Evolutionary conservation across 2,888 invertebrate genomes (phyloP).

Genomic region (Brenthis ino): DNA sequence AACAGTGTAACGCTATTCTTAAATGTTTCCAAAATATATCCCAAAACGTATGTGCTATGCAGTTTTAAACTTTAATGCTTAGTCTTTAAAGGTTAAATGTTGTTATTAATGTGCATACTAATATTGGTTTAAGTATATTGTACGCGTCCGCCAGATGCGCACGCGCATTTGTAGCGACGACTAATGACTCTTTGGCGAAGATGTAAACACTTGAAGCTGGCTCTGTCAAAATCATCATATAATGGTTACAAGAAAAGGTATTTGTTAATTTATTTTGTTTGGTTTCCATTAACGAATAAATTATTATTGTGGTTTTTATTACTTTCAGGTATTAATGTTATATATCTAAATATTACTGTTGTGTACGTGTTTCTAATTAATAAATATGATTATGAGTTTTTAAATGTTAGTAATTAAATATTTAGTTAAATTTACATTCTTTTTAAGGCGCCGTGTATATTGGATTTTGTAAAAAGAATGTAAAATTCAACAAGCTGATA

Average conservation of each 20-base stretch:
- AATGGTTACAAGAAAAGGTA: conserved; percentile 49
- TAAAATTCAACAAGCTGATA: conserved; percentile 22
- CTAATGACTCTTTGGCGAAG: conserved; percentile 77
- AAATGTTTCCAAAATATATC: not conserved
- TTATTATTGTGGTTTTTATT: not conserved
- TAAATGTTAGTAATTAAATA: too few species aligned
- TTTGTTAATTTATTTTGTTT: conserved; percentile 42
- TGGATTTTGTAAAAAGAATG: not conserved
- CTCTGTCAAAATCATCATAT: conserved; percentile 71
- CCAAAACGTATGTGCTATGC: not conserved
- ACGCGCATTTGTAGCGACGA: conserved; percentile 62
- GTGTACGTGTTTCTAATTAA: too few species aligned
- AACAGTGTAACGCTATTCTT: conserved; percentile 38
- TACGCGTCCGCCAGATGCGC: conserved; percentile 72
- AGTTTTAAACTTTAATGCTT: conserved; percentile 32
- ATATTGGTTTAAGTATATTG: conserved; percentile 40
- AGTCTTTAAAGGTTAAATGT: not conserved
- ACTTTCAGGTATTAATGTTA: not conserved
- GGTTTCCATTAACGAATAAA: not conserved
- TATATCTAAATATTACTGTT: too few species aligned
- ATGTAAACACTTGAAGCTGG: conserved; percentile 72
- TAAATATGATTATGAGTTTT: too few species aligned
- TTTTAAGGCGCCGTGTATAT: too few species aligned
- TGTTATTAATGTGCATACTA: not conserved
- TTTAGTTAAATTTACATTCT: too few species aligned